Evolutionary conservation across 2,797 vertebrate species (phyloP).

Genomic region (Hirundo rustica): DNA sequence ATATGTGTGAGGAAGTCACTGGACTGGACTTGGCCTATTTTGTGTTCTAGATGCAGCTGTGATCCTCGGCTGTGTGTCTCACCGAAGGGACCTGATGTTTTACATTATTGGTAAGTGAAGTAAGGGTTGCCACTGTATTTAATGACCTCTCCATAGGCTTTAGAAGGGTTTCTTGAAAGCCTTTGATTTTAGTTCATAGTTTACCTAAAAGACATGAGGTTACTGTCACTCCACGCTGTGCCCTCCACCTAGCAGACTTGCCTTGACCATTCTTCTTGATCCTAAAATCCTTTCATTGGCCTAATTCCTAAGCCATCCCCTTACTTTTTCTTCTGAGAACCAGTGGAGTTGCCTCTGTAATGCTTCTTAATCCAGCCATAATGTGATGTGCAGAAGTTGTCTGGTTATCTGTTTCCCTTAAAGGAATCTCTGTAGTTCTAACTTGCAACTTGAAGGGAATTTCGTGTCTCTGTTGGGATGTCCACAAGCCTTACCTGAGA

Average conservation of each 20-base stretch:
- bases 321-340: not conserved
- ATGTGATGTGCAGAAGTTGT: not conserved
- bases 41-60: constrained; percentile 89
- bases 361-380: constrained; percentile 1
- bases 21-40: constrained; percentile 62
- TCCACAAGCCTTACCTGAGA: not conserved
- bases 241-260: not conserved
- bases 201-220: constrained; percentile 36
- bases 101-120: constrained; percentile 97
- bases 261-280: not conserved
- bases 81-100: constrained; percentile 99
- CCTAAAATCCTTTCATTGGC: not conserved
- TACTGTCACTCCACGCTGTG: not conserved
- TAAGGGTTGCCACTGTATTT: constrained; percentile 20
- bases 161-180: not conserved
- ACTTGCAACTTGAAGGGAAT: not conserved
- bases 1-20: not conserved
- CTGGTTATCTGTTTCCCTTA: not conserved
- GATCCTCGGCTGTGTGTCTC: constrained; percentile 93
- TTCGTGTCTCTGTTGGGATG: not conserved
- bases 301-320: not conserved
- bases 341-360: not conserved
- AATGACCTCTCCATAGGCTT: not conserved
- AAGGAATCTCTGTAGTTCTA: not conserved
- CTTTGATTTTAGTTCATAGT: not conserved